These are phyloP conservation scores for Morelia viridis DNA, from an alignment of 2,797 vertebrate species.

Conservation along the genomic window DNA sequence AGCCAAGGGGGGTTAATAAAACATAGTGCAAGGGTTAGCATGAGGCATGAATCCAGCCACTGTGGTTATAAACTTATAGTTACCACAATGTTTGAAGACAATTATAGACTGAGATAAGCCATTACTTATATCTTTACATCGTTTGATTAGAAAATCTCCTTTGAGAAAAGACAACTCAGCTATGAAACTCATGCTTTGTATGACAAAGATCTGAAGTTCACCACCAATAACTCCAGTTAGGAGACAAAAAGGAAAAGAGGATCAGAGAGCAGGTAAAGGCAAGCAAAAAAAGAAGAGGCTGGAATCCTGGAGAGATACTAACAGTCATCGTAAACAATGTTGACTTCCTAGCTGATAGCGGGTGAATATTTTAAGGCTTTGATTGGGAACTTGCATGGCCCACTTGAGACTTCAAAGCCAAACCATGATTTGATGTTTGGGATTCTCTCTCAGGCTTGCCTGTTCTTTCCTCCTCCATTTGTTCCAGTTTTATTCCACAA, in stretches of 20 bases:
- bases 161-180: not conserved
- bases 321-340: not conserved
- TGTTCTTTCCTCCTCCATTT: not conserved
- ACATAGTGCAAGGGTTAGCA: not conserved
- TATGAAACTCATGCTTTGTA: not conserved
- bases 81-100: not conserved
- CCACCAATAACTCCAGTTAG: too few relatives aligned
- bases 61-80: not conserved
- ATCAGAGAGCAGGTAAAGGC: not conserved
- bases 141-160: not conserved
- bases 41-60: not conserved
- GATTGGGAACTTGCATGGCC: not conserved
- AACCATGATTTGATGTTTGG: not conserved
- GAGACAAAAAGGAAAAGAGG: not conserved
- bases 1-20: not conserved
- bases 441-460: not conserved
- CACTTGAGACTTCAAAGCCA: not conserved
- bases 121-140: not conserved
- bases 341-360: not conserved
- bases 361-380: not conserved
- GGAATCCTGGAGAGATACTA: not conserved
- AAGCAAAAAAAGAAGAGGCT: not conserved
- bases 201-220: not conserved
- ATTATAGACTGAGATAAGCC: not conserved
- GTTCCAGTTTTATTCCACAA: not conserved